These are phyloP conservation scores for Triplophysa bombifrons DNA, from an alignment of 2,797 vertebrate species.

Conservation along the genomic window DNA sequence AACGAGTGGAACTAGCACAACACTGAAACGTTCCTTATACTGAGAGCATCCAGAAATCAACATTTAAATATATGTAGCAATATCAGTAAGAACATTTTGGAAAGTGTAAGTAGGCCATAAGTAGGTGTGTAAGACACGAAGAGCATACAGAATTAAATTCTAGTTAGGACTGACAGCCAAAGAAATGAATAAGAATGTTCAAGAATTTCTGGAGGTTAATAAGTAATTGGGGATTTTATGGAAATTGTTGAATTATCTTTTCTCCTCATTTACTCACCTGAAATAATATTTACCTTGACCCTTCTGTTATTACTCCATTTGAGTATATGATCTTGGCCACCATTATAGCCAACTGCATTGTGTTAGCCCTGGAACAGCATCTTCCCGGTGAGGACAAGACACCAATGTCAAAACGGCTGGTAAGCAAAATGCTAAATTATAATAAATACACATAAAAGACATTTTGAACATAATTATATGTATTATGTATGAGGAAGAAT, in stretches of 20 bases:
- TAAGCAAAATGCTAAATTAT: conserved; percentile 66
- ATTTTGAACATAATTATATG: too few species aligned
- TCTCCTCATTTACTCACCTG: neutral
- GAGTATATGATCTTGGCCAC: conserved; percentile 99
- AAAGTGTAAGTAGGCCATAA: too few species aligned
- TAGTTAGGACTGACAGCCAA: neutral
- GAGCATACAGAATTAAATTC: neutral
- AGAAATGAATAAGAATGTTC: neutral
- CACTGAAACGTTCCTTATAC: too few species aligned
- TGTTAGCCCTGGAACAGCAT: conserved; percentile 95
- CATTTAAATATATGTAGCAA: too few species aligned
- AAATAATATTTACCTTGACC: conserved; percentile 79
- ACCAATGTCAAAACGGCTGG: conserved; percentile 96
- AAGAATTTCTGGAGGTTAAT: neutral
- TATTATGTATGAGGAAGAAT: too few species aligned
- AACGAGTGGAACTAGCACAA: too few species aligned
- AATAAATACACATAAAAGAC: too few species aligned
- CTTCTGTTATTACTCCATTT: conserved; percentile 84
- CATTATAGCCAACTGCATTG: conserved; percentile 98
- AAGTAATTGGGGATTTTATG: too few species aligned
- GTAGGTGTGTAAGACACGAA: neutral
- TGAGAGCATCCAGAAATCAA: too few species aligned
- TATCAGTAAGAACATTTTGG: too few species aligned
- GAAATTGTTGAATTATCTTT: neutral
- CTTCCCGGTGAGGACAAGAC: conserved; percentile 98